Evolutionary conservation across 2,113 vertebrate genomes (phyloP), one percentile per base, ranked within the genome.

Genomic region (Abramis brama): DNA sequence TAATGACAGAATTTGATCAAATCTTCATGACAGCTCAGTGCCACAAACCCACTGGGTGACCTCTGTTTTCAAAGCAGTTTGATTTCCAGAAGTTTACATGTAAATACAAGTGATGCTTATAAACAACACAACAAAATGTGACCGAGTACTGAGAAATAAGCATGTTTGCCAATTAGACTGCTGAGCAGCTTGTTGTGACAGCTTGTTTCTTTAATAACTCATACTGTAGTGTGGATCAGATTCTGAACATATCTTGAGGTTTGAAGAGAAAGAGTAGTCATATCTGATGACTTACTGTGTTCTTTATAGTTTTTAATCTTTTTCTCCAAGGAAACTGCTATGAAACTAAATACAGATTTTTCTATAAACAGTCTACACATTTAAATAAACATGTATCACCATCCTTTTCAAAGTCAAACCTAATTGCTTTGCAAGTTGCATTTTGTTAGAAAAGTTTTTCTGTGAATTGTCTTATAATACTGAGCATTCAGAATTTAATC

Each of bases 101-200:
- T 30, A 47, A 82, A 86, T 52, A 66, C 57, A 50, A 39, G 17
- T 52, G 47, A 17, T 83, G 50, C 19, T 71, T 43, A 52, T 64
- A 68, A 81, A 86, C 57, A 71, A 81, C 79, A 60, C 2, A 6
- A 50, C 62, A 10, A 75, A 82, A 21, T 76, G 76, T 68, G 57
- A 57, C 85, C 75, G 68, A 86, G 17, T 9, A 39, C 59, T 3
- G 45, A 76, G 30, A 25, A 68, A 86, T 19, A 68, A 17, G 6
- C 6, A 5, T 19, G 21, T 81, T 81, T 86, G 57, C 79, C 57
- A 86, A 21, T 68, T 64, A 39, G 23, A n/a, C n/a, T 12, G 50
- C 15, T n/a, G 59, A 76, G 39, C 70, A 82, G 57, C 71, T 66
- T 60, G 45, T 74, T 86, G 13, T 8, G 27, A 13, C 25, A 36